Base-by-base conservation (phyloP, 2,888 invertebrate genomes). In the Clepsis dumicolana region DNA sequence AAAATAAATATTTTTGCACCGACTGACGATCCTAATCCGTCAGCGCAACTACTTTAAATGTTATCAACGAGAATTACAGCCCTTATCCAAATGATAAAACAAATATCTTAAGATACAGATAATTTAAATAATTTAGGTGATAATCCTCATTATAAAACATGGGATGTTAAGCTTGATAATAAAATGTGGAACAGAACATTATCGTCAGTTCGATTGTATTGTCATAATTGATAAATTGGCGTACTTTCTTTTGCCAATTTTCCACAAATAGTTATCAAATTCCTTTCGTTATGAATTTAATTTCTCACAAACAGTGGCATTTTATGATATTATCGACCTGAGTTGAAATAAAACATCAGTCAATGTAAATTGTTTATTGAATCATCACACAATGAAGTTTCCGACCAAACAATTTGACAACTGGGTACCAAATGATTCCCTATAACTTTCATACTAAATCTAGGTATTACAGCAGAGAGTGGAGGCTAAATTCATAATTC, bases 41-140 rank as follows among this genome's bases (percentile, higher is more conserved):
- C 88, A 87, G 86, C 86, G 73, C 85, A 78, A 90, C 90, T 91
- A 82, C 65, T 77, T 81, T 72, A 52, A 74, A 73, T 77, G 77
- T 85, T 83, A 83, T 81, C 84, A 79, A 75, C 78, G 68, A 73
- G 80, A 80, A 82, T 81, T 84, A 83, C 70, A 76, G 77, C 72
- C 80, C 80, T 84, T 90, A 90, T 90, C 89, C 87, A 73, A 64
- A 53, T 73, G 91, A 90, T 90, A 91, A 84, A n/a, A 67, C 68
- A 71, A 74, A 74, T 87, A 90, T 87, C 84, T 74, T 12, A 59
- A 72, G 88, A 88, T 84, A 85, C 78, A 76, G 77, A 81, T 87
- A 85, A 87, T 79, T 80, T 72, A 71, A 75, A 84, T 79, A 81
- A 80, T 78, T 81, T 80, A 73, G 76, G 73, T 65, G 66, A 56